phyloP scores from a whole-genome alignment of 1,140 invertebrate species.

The Heliconius hermathena region DNA sequence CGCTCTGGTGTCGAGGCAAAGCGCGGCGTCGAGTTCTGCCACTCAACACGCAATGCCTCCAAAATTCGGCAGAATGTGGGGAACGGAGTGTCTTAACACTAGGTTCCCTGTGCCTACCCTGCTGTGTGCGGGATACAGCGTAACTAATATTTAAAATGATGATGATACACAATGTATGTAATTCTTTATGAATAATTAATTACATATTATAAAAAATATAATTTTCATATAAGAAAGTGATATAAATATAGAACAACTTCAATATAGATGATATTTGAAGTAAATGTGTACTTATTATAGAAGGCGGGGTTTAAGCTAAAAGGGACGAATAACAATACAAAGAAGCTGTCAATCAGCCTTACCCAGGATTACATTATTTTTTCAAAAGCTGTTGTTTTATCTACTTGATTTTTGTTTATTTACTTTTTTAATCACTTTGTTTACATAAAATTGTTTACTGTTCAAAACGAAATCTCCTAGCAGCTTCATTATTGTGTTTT shows the following conservation, averaged over 20 bases:
- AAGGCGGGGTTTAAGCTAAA: slow-evolving; percentile 46
- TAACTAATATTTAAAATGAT: no score
- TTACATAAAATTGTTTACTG: slow-evolving; percentile 33
- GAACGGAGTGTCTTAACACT: no score
- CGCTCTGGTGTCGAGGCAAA: no score
- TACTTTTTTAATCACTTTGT: slow-evolving; percentile 49
- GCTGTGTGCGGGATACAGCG: no score
- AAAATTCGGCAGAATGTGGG: no score
- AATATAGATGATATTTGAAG: not conserved
- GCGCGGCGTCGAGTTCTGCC: no score
- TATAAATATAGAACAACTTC: not conserved
- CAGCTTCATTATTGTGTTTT: not conserved
- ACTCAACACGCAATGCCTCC: no score
- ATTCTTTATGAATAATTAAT: no score
- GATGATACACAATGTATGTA: no score
- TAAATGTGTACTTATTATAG: not conserved
- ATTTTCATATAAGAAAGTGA: not conserved
- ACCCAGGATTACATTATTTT: slow-evolving; percentile 43
- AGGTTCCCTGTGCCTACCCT: no score
- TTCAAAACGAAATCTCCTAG: not conserved
- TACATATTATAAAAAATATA: no score
- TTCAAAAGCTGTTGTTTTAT: slow-evolving; percentile 16
- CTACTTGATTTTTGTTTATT: slow-evolving; percentile 21
- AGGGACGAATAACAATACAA: slow-evolving; percentile 31
- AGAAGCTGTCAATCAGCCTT: slow-evolving; percentile 55